Percentiles rank a stretch among this genome's conserved stretches.
Conservation (phyloP, 2,113 vertebrate species). For the Rhinolophus ferrumequinum region DNA sequence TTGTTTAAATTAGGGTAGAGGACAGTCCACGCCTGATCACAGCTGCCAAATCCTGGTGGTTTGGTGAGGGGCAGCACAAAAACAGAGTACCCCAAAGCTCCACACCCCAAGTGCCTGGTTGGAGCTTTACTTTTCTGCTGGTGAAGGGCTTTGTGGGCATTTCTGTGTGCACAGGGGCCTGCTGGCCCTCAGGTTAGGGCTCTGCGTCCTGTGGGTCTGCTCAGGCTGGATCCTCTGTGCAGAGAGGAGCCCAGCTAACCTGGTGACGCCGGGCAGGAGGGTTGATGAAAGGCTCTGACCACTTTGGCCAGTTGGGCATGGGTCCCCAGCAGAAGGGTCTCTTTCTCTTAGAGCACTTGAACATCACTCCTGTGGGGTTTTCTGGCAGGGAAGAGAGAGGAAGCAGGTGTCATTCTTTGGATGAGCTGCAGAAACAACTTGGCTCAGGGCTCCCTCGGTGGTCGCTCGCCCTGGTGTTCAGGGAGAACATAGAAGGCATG, state of each 20-base stretch:
- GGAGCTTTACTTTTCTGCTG: accelerated
- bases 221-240: not conserved
- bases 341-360: not conserved
- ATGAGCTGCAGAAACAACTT: not conserved
- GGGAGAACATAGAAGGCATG: not conserved
- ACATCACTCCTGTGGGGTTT: not conserved
- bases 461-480: not conserved
- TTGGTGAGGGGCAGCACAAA: not conserved
- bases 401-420: conserved; percentile 28
- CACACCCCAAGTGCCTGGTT: not conserved
- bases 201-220: not conserved
- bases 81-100: not conserved
- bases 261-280: accelerated
- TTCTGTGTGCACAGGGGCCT: not conserved
- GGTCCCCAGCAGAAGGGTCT: not conserved
- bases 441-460: not conserved
- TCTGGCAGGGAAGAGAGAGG: conserved; percentile 32
- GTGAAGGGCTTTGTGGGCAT: not conserved
- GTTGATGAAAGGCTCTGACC: not conserved
- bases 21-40: too few relatives aligned
- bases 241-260: not conserved
- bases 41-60: not conserved
- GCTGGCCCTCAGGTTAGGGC: not conserved
- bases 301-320: accelerated
- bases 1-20: not conserved